Evolutionary conservation across 1,140 invertebrate species (phyloP).

Genomic region (Acyrthosiphon pisum): DNA sequence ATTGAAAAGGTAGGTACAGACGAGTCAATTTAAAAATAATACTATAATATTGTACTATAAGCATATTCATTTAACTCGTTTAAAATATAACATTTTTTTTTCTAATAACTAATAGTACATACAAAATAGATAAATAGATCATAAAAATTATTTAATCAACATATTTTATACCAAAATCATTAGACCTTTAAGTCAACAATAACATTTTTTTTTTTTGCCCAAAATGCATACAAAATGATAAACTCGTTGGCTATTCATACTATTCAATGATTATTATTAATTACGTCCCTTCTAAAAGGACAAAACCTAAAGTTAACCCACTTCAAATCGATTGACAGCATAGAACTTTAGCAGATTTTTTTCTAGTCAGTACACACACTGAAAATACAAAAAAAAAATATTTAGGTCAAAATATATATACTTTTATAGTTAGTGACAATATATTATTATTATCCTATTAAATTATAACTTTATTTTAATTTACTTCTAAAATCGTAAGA

Average conservation of each 20-base stretch:
- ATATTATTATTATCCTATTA: not conserved
- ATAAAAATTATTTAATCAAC: not conserved
- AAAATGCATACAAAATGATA: not conserved
- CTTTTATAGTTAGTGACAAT: not conserved
- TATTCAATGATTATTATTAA: not conserved
- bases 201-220: not conserved
- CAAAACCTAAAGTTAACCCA: not conserved
- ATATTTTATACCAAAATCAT: not conserved
- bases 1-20: not conserved
- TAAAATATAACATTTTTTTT: not conserved
- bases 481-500: not conserved
- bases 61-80: not conserved
- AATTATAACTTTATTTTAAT: not conserved
- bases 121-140: not conserved
- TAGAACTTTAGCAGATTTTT: not conserved
- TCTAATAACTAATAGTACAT: not conserved
- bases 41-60: not conserved
- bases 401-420: not conserved
- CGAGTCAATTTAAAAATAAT: not conserved
- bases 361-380: not conserved
- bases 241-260: not conserved
- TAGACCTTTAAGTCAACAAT: not conserved
- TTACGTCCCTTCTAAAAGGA: not conserved
- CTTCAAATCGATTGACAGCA: conserved; percentile 11
- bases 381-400: not conserved